These are phyloP conservation scores for Bactericera cockerelli DNA, from an alignment of 1,140 invertebrate genomes.

Conservation along the genomic window DNA sequence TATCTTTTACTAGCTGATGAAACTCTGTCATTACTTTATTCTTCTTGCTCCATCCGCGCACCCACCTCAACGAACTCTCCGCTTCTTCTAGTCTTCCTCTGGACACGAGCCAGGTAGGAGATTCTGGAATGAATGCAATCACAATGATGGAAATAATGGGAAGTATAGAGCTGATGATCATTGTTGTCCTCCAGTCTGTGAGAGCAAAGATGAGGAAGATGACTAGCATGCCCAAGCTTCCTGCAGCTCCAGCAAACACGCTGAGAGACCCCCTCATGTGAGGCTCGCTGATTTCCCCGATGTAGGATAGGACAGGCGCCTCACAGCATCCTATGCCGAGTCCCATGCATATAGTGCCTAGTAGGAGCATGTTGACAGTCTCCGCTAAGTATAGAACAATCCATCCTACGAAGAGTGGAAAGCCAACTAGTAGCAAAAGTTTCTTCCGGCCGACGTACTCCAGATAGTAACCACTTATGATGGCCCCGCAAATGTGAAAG, in stretches of 20 bases:
- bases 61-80: conserved; percentile 31
- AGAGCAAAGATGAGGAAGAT: conserved; percentile 17
- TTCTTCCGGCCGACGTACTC: conserved; percentile 22
- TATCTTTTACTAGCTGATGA: conserved; percentile 25
- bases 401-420: conserved; percentile 22
- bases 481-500: conserved; percentile 22
- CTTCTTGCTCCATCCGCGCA: conserved; percentile 33
- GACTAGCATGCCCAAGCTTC: conserved; percentile 18
- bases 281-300: conserved; percentile 35
- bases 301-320: conserved; percentile 36
- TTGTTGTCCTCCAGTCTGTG: conserved; percentile 19
- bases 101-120: conserved; percentile 43
- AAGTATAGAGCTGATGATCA: conserved; percentile 14
- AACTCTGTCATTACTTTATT: conserved; percentile 33
- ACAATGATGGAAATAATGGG: conserved; percentile 18
- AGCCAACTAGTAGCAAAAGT: conserved; percentile 25
- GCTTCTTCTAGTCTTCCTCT: conserved; percentile 33
- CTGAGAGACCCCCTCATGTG: conserved; percentile 17
- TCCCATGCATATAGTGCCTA: not conserved
- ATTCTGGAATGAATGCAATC: conserved; percentile 36
- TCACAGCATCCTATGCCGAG: conserved; percentile 34
- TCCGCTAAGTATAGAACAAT: conserved; percentile 19
- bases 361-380: not conserved
- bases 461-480: conserved; percentile 22
- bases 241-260: conserved; percentile 15